A percentile compares a stretch with the other conserved stretches of the same genome.
phyloP scores from a whole-genome alignment of 2,888 invertebrate species.

The Ditylenchus weischeri region DNA sequence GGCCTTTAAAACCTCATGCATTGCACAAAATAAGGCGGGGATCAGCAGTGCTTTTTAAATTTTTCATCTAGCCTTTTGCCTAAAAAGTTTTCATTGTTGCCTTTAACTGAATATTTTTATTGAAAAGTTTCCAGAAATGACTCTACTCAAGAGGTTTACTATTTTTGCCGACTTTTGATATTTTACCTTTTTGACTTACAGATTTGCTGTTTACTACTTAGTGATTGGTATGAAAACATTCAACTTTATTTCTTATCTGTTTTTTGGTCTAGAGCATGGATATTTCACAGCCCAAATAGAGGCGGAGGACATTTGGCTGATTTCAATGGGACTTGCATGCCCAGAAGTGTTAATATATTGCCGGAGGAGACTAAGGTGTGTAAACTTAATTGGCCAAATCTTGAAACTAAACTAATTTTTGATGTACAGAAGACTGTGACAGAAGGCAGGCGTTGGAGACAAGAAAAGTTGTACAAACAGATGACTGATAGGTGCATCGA shows the following conservation, averaged over 20 bases:
- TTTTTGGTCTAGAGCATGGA: conserved; percentile 46
- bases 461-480: conserved; percentile 56
- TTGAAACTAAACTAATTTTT: background rate
- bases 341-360: conserved; percentile 48
- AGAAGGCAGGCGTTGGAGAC: conserved; percentile 54
- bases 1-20: no score
- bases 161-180: no score
- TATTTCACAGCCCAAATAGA: conserved; percentile 50
- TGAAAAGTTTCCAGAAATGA: no score
- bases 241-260: no score
- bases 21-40: no score
- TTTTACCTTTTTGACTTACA: conserved; percentile 5
- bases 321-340: conserved; percentile 55
- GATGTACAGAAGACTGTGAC: conserved; percentile 43
- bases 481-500: conserved; percentile 56
- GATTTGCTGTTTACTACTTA: conserved; percentile 51
- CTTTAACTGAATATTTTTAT: no score
- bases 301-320: conserved; percentile 51
- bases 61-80: no score
- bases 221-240: conserved; percentile 19
- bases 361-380: background rate
- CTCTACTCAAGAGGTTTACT: no score
- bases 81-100: no score
- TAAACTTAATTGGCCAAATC: background rate
- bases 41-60: no score